phyloP scores from a whole-genome alignment of 2,888 invertebrate genomes.

The Tribolium freemani region DNA sequence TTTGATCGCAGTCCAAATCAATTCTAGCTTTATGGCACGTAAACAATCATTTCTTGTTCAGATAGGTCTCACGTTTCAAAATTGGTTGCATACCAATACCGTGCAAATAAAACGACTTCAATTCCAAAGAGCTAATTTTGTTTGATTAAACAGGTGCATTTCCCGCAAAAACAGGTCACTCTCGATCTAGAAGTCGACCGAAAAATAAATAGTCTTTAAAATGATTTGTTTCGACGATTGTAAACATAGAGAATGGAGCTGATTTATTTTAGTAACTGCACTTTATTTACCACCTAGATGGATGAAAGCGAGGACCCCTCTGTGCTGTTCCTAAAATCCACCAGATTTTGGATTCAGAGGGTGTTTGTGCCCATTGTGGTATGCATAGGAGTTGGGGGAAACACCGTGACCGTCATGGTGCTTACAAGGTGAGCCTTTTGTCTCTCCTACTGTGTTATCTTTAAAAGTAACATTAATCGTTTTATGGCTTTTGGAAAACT shows the following conservation, averaged over 20 bases:
- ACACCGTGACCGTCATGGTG: slow-evolving; percentile 72
- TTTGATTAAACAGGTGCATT: not conserved
- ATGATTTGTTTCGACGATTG: slow-evolving; percentile 25
- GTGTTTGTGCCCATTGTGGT: slow-evolving; percentile 77
- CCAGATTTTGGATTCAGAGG: slow-evolving; percentile 73
- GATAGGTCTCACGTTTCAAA: not conserved
- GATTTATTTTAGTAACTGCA: slow-evolving; percentile 35
- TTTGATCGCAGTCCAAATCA: slow-evolving; percentile 13
- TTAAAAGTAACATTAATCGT: not conserved
- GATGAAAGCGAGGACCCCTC: slow-evolving; percentile 51
- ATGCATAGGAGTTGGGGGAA: slow-evolving; percentile 79
- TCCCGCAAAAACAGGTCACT: not conserved
- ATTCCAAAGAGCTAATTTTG: not conserved
- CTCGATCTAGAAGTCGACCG: not conserved
- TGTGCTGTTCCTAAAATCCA: slow-evolving; percentile 61
- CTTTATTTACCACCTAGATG: slow-evolving; percentile 24
- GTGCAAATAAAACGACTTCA: not conserved
- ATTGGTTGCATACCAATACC: not conserved
- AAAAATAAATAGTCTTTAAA: slow-evolving; percentile 16
- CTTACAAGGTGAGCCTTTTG: slow-evolving; percentile 69
- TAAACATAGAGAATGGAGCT: slow-evolving; percentile 18
- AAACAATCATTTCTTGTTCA: slow-evolving; percentile 3
- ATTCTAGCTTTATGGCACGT: slow-evolving; percentile 8
- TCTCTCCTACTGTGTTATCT: not conserved
- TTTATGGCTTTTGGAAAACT: slow-evolving; percentile 6